Evolutionary conservation across 2,797 vertebrate species (phyloP), one percentile per base, ranked within the genome.

Genomic region (Sebastes kiyomatsui): DNA sequence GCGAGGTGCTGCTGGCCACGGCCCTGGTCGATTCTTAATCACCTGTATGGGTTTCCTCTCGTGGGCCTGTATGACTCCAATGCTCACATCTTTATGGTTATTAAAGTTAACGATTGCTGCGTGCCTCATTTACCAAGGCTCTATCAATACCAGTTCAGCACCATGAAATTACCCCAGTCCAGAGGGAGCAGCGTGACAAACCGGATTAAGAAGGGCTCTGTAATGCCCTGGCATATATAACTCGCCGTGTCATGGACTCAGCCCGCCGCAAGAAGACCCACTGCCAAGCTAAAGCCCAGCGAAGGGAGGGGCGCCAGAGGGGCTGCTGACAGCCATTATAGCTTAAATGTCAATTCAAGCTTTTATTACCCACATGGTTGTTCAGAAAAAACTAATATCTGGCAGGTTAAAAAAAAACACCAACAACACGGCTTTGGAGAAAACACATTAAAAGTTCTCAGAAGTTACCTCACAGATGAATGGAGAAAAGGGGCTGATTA

Each of bases 161-260:
- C 87, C 95, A 95, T 95, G 94, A 96, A 96, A 96, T 96, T 94
- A 94, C 93, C 89, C 91, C 86, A 71, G 90, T 93, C 94, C 91
- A 81, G 83, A 90, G 94, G 93, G 95, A 95, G 85, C 86, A 72
- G 87, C 68, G 82, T 93, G 95, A 95, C 94, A 95, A 94, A 94
- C 92, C 85, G 90, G 92, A 95, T 95, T 96, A 95, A 93, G 91
- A 89, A 87, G 90, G 85, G 81, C 86, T 92, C 88, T 85, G 91
- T 93, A 94, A 94, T 81, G 68, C 89, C 88, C 85, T 78, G 91
- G 90, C 93, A 92, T 92, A 90, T 91, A 93, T 93, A 93, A 93
- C 84, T 83, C 92, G 86, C 91, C 75, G 56, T 92, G 92, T 94
- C 92, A 91, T 80, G 79, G 89, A 87, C 90, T 86, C 65, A 55